These are phyloP conservation scores for Brachionus rubens DNA, from an alignment of 1,140 invertebrate genomes.

Conservation along the genomic window DNA sequence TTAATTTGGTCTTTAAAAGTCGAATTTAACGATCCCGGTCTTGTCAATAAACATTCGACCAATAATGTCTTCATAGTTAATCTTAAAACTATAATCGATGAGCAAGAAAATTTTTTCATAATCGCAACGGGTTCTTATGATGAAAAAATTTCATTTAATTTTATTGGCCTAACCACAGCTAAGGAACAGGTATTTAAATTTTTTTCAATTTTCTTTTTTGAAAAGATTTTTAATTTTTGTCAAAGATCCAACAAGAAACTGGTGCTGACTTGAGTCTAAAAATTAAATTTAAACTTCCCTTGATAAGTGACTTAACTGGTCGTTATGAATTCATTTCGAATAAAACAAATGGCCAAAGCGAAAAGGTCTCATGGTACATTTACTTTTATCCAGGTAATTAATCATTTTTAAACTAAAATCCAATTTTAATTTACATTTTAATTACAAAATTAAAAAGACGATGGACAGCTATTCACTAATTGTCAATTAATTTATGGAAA, in stretches of 20 bases:
- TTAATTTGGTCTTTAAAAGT: too few relatives aligned
- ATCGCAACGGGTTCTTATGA: not conserved
- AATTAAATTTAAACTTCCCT: not conserved
- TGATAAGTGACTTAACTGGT: not conserved
- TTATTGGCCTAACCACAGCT: not conserved
- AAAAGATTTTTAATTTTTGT: not conserved
- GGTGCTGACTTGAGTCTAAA: not conserved
- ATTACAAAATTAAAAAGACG: too few relatives aligned
- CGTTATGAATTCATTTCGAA: not conserved
- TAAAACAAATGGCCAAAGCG: not conserved
- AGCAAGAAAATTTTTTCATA: not conserved
- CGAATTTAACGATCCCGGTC: not conserved
- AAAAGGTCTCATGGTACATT: not conserved
- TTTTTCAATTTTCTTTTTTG: not conserved
- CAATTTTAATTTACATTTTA: not conserved
- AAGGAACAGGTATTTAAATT: too few relatives aligned
- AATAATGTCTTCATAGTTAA: not conserved
- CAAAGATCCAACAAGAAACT: not conserved
- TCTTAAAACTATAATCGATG: not conserved
- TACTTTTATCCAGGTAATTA: slow-evolving; percentile 43
- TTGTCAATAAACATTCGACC: not conserved
- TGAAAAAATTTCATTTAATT: slow-evolving; percentile 6
- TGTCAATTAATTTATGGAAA: not conserved
- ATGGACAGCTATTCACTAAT: slow-evolving; percentile 22
- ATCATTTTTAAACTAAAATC: not conserved